A percentile compares a stretch with the other conserved stretches of the same genome.
These are phyloP conservation scores for Deilephila porcellus DNA, from an alignment of 2,888 invertebrate species.

Conservation along the genomic window DNA sequence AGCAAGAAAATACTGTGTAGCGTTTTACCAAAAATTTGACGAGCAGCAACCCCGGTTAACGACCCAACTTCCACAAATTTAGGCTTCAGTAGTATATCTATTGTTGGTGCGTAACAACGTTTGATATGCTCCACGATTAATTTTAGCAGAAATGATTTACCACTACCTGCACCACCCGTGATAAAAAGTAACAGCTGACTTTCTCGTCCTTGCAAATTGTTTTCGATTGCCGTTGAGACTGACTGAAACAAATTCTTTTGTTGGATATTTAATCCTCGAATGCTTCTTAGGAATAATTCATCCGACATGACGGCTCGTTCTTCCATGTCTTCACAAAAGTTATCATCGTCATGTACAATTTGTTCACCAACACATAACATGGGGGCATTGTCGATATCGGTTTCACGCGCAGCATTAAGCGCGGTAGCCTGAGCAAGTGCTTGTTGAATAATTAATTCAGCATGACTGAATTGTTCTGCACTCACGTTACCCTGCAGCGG, in stretches of 20 bases:
- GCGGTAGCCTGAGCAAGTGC: conserved; percentile 30
- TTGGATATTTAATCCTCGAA: conserved; percentile 34
- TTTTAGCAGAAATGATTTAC: too few species aligned
- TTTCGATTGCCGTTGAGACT: conserved; percentile 12
- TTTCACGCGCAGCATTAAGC: conserved; percentile 33
- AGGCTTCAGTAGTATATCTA: too few species aligned
- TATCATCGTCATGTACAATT: conserved; percentile 31
- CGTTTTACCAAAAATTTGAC: too few species aligned
- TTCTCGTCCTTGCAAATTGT: conserved; percentile 21
- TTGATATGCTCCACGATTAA: too few species aligned
- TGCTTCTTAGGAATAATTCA: conserved; percentile 29
- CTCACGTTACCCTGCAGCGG: conserved; percentile 33
- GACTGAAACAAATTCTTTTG: conserved; percentile 22
- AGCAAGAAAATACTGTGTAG: too few species aligned
- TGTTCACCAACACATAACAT: conserved; percentile 33
- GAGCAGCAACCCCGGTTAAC: too few species aligned
- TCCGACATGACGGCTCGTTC: too few species aligned
- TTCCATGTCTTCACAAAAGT: conserved; percentile 28
- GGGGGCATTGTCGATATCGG: conserved; percentile 17
- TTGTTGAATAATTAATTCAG: conserved; percentile 35
- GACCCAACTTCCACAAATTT: too few species aligned
- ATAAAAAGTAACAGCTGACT: conserved; percentile 20
- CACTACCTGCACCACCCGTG: too few species aligned
- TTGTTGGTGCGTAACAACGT: too few species aligned
- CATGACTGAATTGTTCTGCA: conserved; percentile 34